Percentiles rank a stretch among this genome's conserved stretches.
These are phyloP conservation scores for Toxotes lorentzi DNA, from an alignment of 2,797 vertebrate species.

Conservation along the genomic window DNA sequence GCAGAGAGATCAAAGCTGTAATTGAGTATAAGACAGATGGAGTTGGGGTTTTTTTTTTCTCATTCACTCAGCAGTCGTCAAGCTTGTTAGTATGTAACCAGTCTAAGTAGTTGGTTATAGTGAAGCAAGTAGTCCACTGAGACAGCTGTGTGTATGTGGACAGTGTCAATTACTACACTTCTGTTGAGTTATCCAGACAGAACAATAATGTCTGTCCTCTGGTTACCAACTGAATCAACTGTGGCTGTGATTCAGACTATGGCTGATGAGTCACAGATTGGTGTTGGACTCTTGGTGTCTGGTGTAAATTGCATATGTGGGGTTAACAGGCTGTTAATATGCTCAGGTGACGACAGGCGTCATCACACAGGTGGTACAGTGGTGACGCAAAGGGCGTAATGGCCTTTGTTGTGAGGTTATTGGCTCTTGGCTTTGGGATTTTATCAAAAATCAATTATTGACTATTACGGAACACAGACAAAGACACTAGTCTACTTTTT, in stretches of 20 bases:
- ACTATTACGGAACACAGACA: background rate
- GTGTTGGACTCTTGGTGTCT: slow-evolving; percentile 12
- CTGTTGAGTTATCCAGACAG: slow-evolving; percentile 4
- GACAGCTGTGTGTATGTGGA: slow-evolving; percentile 31
- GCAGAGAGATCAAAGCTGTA: slow-evolving; percentile 61
- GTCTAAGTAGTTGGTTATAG: slow-evolving; percentile 20
- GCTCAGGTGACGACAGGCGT: slow-evolving; percentile 46
- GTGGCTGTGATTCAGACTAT: slow-evolving; percentile 26
- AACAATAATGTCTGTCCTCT: slow-evolving; percentile 10
- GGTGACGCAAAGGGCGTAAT: background rate
- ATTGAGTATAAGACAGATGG: slow-evolving; percentile 42
- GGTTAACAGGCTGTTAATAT: slow-evolving; percentile 20
- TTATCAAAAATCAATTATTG: background rate
- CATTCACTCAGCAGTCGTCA: slow-evolving; percentile 15
- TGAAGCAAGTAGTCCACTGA: slow-evolving; percentile 25
- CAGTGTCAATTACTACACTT: slow-evolving; percentile 5
- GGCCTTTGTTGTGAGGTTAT: slow-evolving; percentile 14
- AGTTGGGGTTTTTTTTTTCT: slow-evolving; percentile 23
- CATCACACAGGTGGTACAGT: slow-evolving; percentile 12
- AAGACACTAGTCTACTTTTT: background rate
- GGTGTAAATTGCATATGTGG: background rate
- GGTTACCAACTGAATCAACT: slow-evolving; percentile 8
- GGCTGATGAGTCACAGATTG: slow-evolving; percentile 13
- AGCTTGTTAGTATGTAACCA: slow-evolving; percentile 32
- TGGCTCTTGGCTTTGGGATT: slow-evolving; percentile 26